phyloP scores from a whole-genome alignment of 2,888 invertebrate genomes.

The Timandra comae region DNA sequence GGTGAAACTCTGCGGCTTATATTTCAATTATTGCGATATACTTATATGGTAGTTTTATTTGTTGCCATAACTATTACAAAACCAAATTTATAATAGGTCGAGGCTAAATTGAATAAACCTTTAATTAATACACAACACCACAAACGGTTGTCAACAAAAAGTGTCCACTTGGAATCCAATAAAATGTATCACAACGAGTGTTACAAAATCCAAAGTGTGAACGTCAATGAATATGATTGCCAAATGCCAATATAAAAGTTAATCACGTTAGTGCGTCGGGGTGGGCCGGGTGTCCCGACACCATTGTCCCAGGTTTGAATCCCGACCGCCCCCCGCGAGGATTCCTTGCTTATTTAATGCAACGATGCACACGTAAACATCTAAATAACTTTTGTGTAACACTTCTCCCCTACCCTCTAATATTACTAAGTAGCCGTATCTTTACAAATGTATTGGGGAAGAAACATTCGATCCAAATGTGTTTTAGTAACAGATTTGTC shows the following conservation, averaged over 20 bases:
- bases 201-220: slow-evolving; percentile 27
- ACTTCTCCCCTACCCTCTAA: slow-evolving; percentile 70
- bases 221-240: slow-evolving; percentile 44
- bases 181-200: neutral
- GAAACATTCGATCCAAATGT: slow-evolving; percentile 56
- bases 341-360: slow-evolving; percentile 76
- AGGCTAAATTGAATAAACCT: too few relatives aligned
- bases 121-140: too few relatives aligned
- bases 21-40: too few relatives aligned
- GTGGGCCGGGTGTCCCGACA: slow-evolving; percentile 61
- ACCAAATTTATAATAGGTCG: too few relatives aligned
- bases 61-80: too few relatives aligned
- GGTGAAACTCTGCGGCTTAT: too few relatives aligned
- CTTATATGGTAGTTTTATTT: too few relatives aligned
- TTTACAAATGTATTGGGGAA: slow-evolving; percentile 65
- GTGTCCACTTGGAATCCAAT: too few relatives aligned
- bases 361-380: slow-evolving; percentile 76
- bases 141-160: slow-evolving; percentile 3
- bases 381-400: slow-evolving; percentile 76
- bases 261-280: slow-evolving; percentile 58
- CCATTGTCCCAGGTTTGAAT: slow-evolving; percentile 61
- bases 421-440: slow-evolving; percentile 75
- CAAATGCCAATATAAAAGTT: slow-evolving; percentile 62
- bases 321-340: slow-evolving; percentile 55
- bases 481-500: slow-evolving; percentile 48